A percentile compares a stretch with the other conserved stretches of the same genome.
Conservation (phyloP, 2,888 invertebrate species). For the Oeneis ivallda region DNA sequence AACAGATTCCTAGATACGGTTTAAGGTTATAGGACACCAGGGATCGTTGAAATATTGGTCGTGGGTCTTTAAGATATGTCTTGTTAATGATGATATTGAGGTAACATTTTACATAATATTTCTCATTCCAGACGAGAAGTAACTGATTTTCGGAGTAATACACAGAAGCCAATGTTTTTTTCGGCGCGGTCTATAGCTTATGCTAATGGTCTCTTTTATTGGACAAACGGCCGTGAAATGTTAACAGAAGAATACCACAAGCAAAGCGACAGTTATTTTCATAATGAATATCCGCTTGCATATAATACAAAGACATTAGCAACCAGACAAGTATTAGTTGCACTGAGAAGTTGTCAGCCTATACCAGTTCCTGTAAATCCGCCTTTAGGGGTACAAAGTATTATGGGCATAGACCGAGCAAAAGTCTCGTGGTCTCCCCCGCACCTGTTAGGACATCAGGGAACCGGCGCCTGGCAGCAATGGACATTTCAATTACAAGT, state of each 20-base stretch:
- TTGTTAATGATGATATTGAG: no score
- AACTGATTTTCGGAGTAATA: conserved; percentile 87
- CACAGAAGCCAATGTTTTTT: conserved; percentile 87
- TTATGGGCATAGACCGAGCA: conserved; percentile 88
- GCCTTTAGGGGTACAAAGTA: conserved; percentile 89
- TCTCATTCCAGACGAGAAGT: conserved; percentile 82
- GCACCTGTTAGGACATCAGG: conserved; percentile 87
- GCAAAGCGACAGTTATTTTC: conserved; percentile 86
- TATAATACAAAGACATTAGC: conserved; percentile 65
- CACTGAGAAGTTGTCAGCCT: conserved; percentile 88
- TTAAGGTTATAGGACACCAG: no score
- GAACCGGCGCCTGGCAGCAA: conserved; percentile 84
- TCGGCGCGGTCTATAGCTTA: conserved; percentile 88
- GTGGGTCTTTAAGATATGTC: no score
- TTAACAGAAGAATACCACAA: conserved; percentile 90
- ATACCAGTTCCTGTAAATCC: conserved; percentile 89
- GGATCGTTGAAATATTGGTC: no score
- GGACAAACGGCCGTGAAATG: conserved; percentile 91
- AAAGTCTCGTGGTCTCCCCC: conserved; percentile 92
- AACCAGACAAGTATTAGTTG: conserved; percentile 72
- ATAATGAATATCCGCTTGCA: conserved; percentile 86
- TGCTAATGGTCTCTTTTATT: conserved; percentile 90
- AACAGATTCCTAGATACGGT: no score
- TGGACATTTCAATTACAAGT: conserved; percentile 90
- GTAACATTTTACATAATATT: neutral